A percentile compares a stretch with the other conserved stretches of the same genome.
phyloP scores from a whole-genome alignment of 2,888 invertebrate genomes.

The Lasiommata megera region DNA sequence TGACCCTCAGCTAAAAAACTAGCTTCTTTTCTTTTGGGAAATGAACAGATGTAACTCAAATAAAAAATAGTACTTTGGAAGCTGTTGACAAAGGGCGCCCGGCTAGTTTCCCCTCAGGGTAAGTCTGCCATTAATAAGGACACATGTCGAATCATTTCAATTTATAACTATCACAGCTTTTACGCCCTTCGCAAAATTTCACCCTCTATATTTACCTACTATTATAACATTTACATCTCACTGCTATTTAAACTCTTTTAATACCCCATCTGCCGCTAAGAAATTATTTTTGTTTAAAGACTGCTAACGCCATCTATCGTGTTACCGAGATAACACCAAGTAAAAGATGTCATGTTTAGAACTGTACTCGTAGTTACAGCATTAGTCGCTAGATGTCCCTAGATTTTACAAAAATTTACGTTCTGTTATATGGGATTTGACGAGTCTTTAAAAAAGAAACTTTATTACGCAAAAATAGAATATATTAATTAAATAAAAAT shows the following conservation, averaged over 20 bases:
- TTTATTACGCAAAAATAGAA: too few species aligned
- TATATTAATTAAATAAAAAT: too few species aligned
- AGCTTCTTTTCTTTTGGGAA: not conserved
- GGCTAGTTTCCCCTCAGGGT: not conserved
- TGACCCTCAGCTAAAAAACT: too few species aligned
- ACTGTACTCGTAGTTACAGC: not conserved
- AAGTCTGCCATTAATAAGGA: not conserved
- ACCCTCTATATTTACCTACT: not conserved
- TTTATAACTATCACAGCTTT: not conserved
- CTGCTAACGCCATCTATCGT: not conserved
- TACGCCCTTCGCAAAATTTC: not conserved
- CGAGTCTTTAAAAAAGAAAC: too few species aligned
- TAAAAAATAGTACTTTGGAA: not conserved
- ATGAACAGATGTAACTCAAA: not conserved
- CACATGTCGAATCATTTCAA: conserved; percentile 2
- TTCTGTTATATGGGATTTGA: too few species aligned
- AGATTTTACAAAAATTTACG: not conserved
- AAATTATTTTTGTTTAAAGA: not conserved
- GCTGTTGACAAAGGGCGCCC: not conserved
- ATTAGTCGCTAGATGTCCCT: not conserved
- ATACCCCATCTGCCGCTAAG: too few species aligned
- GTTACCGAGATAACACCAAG: not conserved
- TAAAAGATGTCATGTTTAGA: not conserved
- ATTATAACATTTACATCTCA: too few species aligned
- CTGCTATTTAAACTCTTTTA: too few species aligned